Evolutionary conservation across 2,888 invertebrate species (phyloP).

Genomic region (Smittia sp.): DNA sequence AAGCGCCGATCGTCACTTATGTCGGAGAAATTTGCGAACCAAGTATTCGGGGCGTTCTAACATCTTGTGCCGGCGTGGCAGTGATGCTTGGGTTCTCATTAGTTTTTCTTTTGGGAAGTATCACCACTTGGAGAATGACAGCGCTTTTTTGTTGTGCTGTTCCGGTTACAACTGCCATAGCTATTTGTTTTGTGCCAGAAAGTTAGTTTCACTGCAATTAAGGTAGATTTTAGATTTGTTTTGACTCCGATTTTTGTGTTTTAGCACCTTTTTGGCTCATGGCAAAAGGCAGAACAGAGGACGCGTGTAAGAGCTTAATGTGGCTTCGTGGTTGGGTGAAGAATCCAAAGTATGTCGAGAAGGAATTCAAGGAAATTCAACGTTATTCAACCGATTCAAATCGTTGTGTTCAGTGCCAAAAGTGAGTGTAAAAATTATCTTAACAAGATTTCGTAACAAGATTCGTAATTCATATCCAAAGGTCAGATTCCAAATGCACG

Average conservation of each 20-base stretch:
- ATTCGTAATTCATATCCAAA: no score
- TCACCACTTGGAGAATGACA: slow-evolving; percentile 58
- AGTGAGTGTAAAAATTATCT: no score
- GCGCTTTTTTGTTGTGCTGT: slow-evolving; percentile 56
- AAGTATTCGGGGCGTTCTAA: slow-evolving; percentile 57
- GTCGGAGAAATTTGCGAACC: slow-evolving; percentile 62
- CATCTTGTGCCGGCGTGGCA: slow-evolving; percentile 53
- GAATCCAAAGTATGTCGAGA: slow-evolving; percentile 43
- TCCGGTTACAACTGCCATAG: slow-evolving; percentile 56
- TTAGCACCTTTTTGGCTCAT: slow-evolving; percentile 62
- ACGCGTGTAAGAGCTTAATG: slow-evolving; percentile 57
- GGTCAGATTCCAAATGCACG: slow-evolving; percentile 43
- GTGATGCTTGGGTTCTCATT: slow-evolving; percentile 57
- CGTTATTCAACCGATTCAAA: slow-evolving; percentile 44
- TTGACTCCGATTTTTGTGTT: no score
- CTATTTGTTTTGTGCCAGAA: slow-evolving; percentile 55
- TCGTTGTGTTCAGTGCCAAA: slow-evolving; percentile 43
- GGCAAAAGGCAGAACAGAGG: slow-evolving; percentile 57
- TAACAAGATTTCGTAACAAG: no score
- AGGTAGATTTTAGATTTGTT: no score
- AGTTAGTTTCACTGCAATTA: no score
- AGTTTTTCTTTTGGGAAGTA: slow-evolving; percentile 57
- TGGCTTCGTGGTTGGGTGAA: slow-evolving; percentile 58
- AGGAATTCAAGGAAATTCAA: slow-evolving; percentile 44
- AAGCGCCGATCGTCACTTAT: slow-evolving; percentile 61